Evolutionary conservation across 2,113 vertebrate genomes (phyloP).

Genomic region (Actenoides hombroni): DNA sequence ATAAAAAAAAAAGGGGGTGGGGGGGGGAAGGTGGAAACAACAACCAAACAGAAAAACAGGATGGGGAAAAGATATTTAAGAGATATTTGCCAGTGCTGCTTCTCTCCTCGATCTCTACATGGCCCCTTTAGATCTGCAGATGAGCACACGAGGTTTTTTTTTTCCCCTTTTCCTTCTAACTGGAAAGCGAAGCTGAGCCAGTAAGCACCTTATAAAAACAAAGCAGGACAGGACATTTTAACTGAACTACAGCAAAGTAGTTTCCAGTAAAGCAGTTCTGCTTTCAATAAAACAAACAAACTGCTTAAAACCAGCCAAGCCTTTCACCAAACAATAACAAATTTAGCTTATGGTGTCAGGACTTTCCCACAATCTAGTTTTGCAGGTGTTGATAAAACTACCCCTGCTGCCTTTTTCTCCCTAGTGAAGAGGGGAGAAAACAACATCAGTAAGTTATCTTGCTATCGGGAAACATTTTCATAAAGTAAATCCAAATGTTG

Average conservation of each 20-base stretch:
- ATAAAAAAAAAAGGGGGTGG: neutral
- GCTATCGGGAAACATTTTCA: constrained; percentile 17
- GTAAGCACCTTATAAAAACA: constrained; percentile 61
- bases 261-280: constrained; percentile 75
- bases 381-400: constrained; percentile 71
- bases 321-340: constrained; percentile 82
- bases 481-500: neutral
- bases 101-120: neutral
- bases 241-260: constrained; percentile 78
- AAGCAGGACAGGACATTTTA: constrained; percentile 76
- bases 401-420: constrained; percentile 29
- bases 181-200: constrained; percentile 46
- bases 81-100: constrained; percentile 12
- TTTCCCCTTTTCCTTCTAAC: neutral
- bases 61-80: neutral
- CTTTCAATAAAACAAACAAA: constrained; percentile 84
- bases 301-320: constrained; percentile 71
- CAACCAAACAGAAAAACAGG: neutral
- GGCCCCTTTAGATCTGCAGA: constrained; percentile 12
- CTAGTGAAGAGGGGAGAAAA: neutral
- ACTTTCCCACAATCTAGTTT: constrained; percentile 77
- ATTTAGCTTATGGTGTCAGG: constrained; percentile 71
- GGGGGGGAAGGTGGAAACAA: too few relatives aligned
- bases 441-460: neutral
- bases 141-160: neutral